Base-by-base conservation (phyloP, 2,797 vertebrate genomes). In the Periophthalmus magnuspinnatus region DNA sequence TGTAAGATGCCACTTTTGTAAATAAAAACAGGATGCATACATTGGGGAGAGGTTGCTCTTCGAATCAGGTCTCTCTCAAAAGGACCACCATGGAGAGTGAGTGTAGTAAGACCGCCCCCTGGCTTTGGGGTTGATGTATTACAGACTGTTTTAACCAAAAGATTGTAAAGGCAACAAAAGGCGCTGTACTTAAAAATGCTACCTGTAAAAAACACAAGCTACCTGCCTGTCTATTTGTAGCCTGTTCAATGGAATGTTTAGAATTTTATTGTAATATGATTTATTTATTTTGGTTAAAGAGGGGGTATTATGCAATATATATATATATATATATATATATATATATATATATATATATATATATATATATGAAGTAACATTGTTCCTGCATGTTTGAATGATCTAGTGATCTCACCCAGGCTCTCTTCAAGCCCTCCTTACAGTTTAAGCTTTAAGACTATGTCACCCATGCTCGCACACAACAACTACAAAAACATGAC, bases 151-250 rank as follows among this genome's bases (percentile, higher is more conserved):
- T 60, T 17, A 19, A 60, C 33, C 58, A 60, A 36, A 36, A 19
- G 58, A 60, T 36, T 60, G 58, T 58, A 32, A 28, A 32, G 13
- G 24, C 13, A 57, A 57, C 21, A 33, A 19, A 36, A 36, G 16
- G 33, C 58, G 58, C 58, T 36, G 58, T 36, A 60, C 10, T 19
- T 34, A 19, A n/a, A 34, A 60, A 60, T 60, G 58, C 58, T 60
- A 60, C 58, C 58, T 60, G 58, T 60, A n/a, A 60, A 52, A 60
- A 36, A 36, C 58, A 36, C 17, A 33, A 60, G 58, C 58, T 60
- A 38, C 59, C 59, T 61, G 59, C 32, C 59, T 19, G 58, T 55
- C 52, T 55, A 10, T 45, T 14, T 45, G 41, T 45, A 45, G 11
- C 41, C 41, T 50, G 48, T 50, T n/a, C 48, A 17, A 1, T 54